phyloP scores from a whole-genome alignment of 2,797 vertebrate species.

The Mareca penelope region DNA sequence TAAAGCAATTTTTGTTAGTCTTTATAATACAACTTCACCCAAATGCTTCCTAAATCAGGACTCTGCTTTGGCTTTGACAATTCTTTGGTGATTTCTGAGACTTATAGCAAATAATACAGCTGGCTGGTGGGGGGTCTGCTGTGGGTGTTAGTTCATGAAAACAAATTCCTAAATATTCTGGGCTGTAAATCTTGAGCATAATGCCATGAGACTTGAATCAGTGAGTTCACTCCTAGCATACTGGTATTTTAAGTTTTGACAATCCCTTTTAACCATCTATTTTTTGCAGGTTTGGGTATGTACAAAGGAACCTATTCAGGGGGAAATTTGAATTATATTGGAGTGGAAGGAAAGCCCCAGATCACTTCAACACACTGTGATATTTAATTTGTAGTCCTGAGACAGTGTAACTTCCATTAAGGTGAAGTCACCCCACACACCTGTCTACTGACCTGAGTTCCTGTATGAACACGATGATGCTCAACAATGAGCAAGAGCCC shows the following conservation, averaged over 20 bases:
- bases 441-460: not conserved
- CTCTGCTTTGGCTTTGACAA: slow-evolving; percentile 4
- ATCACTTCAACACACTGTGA: not conserved
- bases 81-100: not conserved
- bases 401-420: slow-evolving; percentile 12
- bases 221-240: not conserved
- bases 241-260: slow-evolving; percentile 22
- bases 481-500: not conserved
- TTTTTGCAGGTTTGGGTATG: not conserved
- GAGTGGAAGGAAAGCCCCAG: not conserved
- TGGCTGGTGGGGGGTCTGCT: not conserved
- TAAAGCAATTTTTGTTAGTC: not conserved
- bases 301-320: not conserved
- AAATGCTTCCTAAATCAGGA: slow-evolving; percentile 11
- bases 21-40: not conserved
- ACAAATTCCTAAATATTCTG: not conserved
- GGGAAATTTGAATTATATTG: not conserved
- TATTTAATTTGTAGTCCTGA: slow-evolving; percentile 12
- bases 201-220: not conserved
- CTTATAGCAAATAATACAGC: not conserved
- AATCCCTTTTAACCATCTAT: not conserved
- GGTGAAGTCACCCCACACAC: not conserved
- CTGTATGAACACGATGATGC: not conserved
- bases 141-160: not conserved
- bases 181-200: not conserved